Evolutionary conservation across 2,113 vertebrate genomes (phyloP), one percentile per base, ranked within the genome.

Genomic region (Larimichthys polyactis): DNA sequence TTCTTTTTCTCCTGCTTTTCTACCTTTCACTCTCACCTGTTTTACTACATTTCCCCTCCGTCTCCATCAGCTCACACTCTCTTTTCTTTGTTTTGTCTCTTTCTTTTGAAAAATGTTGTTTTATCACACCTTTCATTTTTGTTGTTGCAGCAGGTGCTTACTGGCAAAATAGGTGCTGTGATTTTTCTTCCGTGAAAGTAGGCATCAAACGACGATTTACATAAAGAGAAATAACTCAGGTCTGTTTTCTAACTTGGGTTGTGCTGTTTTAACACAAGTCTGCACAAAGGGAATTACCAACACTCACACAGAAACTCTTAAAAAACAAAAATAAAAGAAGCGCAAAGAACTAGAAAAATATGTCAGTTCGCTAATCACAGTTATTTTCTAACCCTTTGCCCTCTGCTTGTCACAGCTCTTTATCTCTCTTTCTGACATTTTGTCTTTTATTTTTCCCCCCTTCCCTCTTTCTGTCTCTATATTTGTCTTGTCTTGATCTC

Each of bases 401-500:
- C 20, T 74, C 60, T 72, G 11, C 17, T 74, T 81, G 72, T 80
- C 71, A 74, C 69, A 20, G 71, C 62, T 69, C 57, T 84, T 71
- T 19, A 60, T 78, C 43, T 83, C 58, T 52, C 20, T 59, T 57
- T 87, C 36, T 87, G 59, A 83, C 65, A 78, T 87, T 82, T 57
- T 67, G 48, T 65, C 58, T 78, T 78, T 57, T 78, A 40, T 78
- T 77, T 79, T 72, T 22, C 46, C 43, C 32, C 36, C 27, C 59
- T 64, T 74, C 71, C 16, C 60, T 54, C 82, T 62, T 64, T 75
- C 36, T 68, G 64, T 77, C 29, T 65, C 22, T 69, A 16, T 78
- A 64, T 88, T 79, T 89, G 49, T 91, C 79, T 78, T 77, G 32
- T 84, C 81, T 87, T 78, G 83, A 91, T 91, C 89, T 83, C 52